These are phyloP conservation scores for Pterocles burchelli DNA, from an alignment of 2,113 vertebrate genomes.

Conservation along the genomic window DNA sequence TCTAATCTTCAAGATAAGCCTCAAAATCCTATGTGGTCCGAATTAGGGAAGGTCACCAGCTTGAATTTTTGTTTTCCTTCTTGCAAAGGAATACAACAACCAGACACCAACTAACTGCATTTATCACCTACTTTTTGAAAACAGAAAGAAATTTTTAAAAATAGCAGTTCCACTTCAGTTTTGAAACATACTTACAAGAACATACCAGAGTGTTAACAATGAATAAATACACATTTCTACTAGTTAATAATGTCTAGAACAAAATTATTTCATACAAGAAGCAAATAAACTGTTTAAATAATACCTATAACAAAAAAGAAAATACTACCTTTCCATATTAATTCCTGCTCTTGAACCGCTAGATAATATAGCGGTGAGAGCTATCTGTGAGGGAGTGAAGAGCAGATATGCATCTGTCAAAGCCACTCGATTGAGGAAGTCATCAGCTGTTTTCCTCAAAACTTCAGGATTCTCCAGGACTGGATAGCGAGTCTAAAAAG, in stretches of 20 bases:
- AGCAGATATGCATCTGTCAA: constrained; percentile 90
- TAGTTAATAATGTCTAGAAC: background rate
- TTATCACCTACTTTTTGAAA: background rate
- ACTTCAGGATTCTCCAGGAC: constrained; percentile 91
- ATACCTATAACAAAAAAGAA: background rate
- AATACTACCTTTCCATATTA: constrained; percentile 88
- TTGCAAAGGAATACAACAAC: background rate
- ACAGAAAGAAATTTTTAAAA: background rate
- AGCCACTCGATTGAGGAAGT: constrained; percentile 88
- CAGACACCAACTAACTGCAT: background rate
- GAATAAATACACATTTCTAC: background rate
- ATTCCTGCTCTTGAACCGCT: constrained; percentile 89
- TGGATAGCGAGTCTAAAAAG: constrained; percentile 87
- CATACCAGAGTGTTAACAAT: background rate
- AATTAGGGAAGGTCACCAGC: background rate
- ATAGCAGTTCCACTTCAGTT: background rate
- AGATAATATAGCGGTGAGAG: constrained; percentile 88
- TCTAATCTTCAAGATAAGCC: background rate
- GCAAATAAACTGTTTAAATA: background rate
- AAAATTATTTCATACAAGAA: background rate
- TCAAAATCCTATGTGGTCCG: background rate
- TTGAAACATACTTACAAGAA: background rate
- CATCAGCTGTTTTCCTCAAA: constrained; percentile 90
- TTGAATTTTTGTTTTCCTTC: background rate
- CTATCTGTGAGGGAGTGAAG: constrained; percentile 90